Conservation (phyloP, 2,797 vertebrate genomes). For the Cyclura pinguis region DNA sequence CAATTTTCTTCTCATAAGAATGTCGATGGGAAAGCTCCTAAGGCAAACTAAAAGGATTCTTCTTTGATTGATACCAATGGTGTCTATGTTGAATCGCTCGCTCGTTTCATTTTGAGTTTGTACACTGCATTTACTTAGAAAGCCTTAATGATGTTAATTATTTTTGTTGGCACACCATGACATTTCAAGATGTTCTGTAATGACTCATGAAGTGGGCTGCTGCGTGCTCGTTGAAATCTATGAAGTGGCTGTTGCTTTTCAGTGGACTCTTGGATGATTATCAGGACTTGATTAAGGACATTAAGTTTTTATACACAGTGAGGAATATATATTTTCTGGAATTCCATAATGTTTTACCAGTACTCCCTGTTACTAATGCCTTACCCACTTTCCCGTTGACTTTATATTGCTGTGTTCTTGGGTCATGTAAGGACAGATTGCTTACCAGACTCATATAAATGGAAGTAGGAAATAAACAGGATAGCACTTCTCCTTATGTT, state of each 20-base stretch:
- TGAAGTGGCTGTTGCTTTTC: slow-evolving; percentile 33
- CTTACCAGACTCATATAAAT: not conserved
- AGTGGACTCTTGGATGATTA: slow-evolving; percentile 5
- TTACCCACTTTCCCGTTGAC: not conserved
- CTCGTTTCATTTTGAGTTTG: slow-evolving; percentile 26
- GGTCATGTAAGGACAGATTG: not conserved
- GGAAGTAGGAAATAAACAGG: not conserved
- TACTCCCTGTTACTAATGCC: not conserved
- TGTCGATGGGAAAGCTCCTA: not conserved
- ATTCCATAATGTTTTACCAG: not conserved
- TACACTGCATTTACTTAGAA: slow-evolving; percentile 40
- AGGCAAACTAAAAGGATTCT: not conserved
- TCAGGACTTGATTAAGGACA: slow-evolving; percentile 24
- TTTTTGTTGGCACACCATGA: slow-evolving; percentile 46
- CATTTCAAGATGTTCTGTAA: slow-evolving; percentile 47
- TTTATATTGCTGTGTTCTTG: not conserved
- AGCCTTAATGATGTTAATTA: slow-evolving; percentile 44
- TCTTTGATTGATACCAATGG: not conserved
- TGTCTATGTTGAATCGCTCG: slow-evolving; percentile 9
- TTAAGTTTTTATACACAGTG: not conserved
- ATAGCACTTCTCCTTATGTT: not conserved
- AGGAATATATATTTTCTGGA: slow-evolving; percentile 26
- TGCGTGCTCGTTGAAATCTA: slow-evolving; percentile 22
- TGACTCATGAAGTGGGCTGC: slow-evolving; percentile 37
- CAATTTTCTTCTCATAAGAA: not conserved